Base-by-base conservation (phyloP, 2,113 vertebrate species). In the Chaetops frenatus region DNA sequence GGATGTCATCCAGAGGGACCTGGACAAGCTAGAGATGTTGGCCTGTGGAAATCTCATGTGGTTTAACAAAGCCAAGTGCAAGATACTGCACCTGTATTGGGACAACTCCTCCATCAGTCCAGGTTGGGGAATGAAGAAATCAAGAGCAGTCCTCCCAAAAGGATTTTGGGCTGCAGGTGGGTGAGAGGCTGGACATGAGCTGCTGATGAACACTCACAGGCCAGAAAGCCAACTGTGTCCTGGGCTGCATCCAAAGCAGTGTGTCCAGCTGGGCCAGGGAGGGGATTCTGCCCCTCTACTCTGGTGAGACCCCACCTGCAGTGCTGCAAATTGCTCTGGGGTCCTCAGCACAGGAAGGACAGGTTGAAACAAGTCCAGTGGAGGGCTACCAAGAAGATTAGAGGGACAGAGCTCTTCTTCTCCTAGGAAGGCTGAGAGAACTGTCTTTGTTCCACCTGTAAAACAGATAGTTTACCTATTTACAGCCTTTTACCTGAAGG, bases 71-170 rank as follows among this genome's bases (percentile, higher is more conserved):
- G 28, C 7, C 7, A 31, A 29, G 11, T 22, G 3, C 5, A 28
- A 72, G 1, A 12, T 19, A 10, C 4, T 50, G 27, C 4, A 44
- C 7, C 6, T 36, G 18, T 10, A 15, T 8, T 0, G 1, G 1
- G 23, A 36, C 1, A 57, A 31, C 4, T 15, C 15, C 1, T 1
- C 0, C 16, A 33, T 33, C 27, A 36, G 1, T 31, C 28, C 8
- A 42, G 21, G 27, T 14, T 73, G 8, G 14, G 15, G 10, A 1
- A 51, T 33, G 14, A 51, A 28, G 10, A 28, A 12, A 36, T 23
- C 4, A 33, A 13, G 36, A 44, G 36, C 2, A 16, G 31, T 5
- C 10, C 8, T 87, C 23, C n/a, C 1, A 1, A 36, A 60, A 36
- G 7, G 9, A 1, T 15, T 44, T 51, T 1, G 11, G 25, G 21